Conservation (phyloP, 2,797 vertebrate species). For the Dromococcyx pavoninus region DNA sequence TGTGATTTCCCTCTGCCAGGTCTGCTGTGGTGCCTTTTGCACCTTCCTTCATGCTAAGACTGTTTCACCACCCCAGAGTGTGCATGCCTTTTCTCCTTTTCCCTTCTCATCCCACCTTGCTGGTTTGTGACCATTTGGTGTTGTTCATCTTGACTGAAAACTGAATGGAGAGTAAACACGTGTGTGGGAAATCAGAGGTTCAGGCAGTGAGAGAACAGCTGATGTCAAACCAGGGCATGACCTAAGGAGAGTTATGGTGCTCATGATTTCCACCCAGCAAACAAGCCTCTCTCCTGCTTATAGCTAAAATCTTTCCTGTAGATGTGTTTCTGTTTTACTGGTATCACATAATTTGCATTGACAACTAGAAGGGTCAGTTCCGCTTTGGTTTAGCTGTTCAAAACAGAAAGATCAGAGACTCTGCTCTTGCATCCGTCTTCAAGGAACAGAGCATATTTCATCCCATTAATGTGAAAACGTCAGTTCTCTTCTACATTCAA, state of each 20-base stretch:
- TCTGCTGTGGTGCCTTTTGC: neutral
- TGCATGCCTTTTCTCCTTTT: neutral
- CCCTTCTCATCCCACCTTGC: neutral
- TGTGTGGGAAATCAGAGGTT: neutral
- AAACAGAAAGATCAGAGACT: neutral
- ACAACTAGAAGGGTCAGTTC: neutral
- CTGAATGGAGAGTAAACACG: neutral
- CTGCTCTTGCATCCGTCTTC: neutral
- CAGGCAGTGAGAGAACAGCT: neutral
- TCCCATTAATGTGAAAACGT: neutral
- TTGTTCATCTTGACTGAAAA: neutral
- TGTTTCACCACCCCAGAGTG: neutral
- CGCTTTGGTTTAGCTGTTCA: neutral
- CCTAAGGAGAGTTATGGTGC: neutral
- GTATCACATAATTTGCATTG: neutral
- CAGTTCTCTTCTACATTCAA: neutral
- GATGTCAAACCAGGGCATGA: neutral
- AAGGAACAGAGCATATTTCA: conserved; percentile 22
- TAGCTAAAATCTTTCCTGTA: neutral
- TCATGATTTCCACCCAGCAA: neutral
- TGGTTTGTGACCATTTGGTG: neutral
- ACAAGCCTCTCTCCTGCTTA: neutral
- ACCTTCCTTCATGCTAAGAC: neutral
- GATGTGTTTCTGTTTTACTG: neutral
- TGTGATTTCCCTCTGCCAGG: neutral